Evolutionary conservation across 2,113 vertebrate species (phyloP), one percentile per base, ranked within the genome.

Genomic region (Arothron firmamentum): DNA sequence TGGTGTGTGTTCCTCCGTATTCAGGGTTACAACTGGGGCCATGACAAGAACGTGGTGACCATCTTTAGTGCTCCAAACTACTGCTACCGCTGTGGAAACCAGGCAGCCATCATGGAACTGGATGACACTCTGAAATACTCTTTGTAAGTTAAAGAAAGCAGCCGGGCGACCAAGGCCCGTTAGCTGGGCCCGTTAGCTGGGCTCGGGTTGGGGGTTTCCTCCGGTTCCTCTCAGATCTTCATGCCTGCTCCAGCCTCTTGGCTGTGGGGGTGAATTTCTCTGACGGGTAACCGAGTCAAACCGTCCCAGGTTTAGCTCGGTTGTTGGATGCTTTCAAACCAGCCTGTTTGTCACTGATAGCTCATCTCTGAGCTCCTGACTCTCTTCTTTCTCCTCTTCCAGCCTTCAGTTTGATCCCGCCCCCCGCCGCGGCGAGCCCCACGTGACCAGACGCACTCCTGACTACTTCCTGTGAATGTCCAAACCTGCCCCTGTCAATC

Each of bases 51-150:
- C 15, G 88, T 90, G 76, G 88, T 90, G 82, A 90, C 88, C 76
- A 90, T 90, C 73, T 90, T 90, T 52, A 90, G 88, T 76, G 88
- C 88, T 83, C 88, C 88, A 3, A 90, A 90, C 85, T 90, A 90
- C 87, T 90, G 88, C 79, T 90, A 90, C 68, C 88, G 88, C 82
- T 90, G 88, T 68, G 88, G 88, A 74, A 90, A 90, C 84, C 88
- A 90, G 70, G 88, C 88, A 14, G 88, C 88, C 83, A 90, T 90
- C 73, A 90, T 90, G 88, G 88, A 90, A 75, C 88, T 90, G 88
- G 88, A 90, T 62, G 88, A 90, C 71, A 90, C 88, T 72, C 88
- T 90, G 65, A 90, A 90, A 79, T 90, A 90, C 75, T 90, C 88
- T 68, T 90, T 90, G 88, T 90, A 66, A 72, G 70, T 62, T 41